Percentiles rank a stretch among this genome's conserved stretches.
Conservation (phyloP, 2,797 vertebrate genomes). For the Sebastes glaucus region DNA sequence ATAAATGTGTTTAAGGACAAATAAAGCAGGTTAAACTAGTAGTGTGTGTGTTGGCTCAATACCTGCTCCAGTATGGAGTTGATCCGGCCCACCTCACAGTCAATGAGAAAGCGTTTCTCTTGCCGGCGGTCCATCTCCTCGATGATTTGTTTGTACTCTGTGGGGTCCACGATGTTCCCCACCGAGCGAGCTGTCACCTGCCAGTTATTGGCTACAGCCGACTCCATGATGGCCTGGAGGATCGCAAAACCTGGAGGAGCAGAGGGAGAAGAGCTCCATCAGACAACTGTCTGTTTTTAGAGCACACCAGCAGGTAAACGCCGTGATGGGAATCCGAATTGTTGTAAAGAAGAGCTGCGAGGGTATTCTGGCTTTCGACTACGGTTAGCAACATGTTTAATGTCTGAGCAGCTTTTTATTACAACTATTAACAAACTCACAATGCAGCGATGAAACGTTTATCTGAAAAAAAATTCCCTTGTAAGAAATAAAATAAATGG, state of each 20-base stretch:
- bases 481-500: conserved; percentile 1
- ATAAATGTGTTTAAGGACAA: not conserved
- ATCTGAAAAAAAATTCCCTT: not conserved
- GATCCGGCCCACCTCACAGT: conserved; percentile 96
- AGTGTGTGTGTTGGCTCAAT: conserved; percentile 41
- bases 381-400: not conserved
- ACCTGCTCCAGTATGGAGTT: conserved; percentile 97
- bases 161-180: conserved; percentile 92
- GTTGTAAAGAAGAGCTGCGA: not conserved
- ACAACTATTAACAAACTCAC: not conserved
- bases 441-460: not conserved
- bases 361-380: not conserved
- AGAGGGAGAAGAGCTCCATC: conserved; percentile 42
- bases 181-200: conserved; percentile 97
- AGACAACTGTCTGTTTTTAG: conserved; percentile 18
- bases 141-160: conserved; percentile 94
- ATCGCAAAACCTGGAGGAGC: conserved; percentile 90
- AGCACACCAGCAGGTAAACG: conserved; percentile 7
- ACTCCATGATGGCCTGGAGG: conserved; percentile 98
- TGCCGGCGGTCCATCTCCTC: conserved; percentile 98
- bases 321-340: conserved; percentile 5
- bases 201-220: conserved; percentile 98
- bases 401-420: conserved; percentile 9
- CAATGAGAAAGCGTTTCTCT: conserved; percentile 96
- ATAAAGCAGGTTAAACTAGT: not conserved